Conservation (phyloP, 1,140 invertebrate genomes). For the Arion vulgaris region DNA sequence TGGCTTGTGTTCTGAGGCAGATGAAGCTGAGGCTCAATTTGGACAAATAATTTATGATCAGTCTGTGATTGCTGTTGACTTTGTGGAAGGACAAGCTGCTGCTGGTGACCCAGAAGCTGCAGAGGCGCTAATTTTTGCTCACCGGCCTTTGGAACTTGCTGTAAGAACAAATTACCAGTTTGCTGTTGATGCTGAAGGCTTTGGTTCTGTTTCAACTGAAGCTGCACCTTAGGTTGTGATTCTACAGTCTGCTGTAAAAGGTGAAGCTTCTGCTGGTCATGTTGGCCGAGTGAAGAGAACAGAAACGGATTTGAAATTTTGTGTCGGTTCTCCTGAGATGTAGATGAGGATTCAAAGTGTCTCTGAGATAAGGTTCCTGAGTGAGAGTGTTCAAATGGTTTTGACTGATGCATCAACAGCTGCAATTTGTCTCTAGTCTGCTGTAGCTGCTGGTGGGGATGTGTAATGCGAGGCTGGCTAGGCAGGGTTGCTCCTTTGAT, state of each 20-base stretch:
- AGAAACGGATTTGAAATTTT: neutral
- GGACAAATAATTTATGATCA: neutral
- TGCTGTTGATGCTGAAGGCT: neutral
- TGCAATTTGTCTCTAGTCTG: neutral
- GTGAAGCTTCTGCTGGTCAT: neutral
- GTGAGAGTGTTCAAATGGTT: neutral
- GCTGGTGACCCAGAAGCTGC: constrained; percentile 42
- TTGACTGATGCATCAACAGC: neutral
- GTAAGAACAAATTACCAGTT: constrained; percentile 26
- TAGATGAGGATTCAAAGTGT: neutral
- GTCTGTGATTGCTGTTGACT: neutral
- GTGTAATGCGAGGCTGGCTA: neutral
- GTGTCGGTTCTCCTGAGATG: neutral
- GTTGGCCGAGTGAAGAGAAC: neutral
- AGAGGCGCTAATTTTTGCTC: constrained; percentile 36
- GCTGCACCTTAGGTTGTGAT: neutral
- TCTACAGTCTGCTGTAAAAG: neutral
- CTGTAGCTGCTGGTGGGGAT: constrained; percentile 11
- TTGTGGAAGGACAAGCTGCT: constrained; percentile 41
- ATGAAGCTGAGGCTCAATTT: neutral
- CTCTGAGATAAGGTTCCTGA: neutral
- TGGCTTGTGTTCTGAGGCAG: neutral
- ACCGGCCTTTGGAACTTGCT: constrained; percentile 38
- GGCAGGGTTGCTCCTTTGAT: neutral
- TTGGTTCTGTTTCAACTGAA: neutral